Base-by-base conservation (phyloP, 2,113 vertebrate species). In the Prionailurus bengalensis region DNA sequence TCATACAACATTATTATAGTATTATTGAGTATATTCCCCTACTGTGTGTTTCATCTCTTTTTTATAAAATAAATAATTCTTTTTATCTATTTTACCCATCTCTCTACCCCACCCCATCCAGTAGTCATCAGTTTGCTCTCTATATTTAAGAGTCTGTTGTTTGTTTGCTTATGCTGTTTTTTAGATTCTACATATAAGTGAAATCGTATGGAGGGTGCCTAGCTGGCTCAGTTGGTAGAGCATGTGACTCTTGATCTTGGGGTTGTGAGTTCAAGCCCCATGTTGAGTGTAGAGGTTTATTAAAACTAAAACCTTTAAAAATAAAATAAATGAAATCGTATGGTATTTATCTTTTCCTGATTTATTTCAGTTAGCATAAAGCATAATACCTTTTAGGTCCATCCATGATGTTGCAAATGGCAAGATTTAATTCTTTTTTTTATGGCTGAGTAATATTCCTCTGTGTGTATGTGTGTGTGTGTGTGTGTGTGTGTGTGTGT, bases 381-480 rank as follows among this genome's bases (percentile, higher is more conserved):
- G n/a, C 19, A 11, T 73, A 39, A 39, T 73, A 39, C 70, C 19
- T 9, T 71, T 19, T 39, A 39, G 19, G 4, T 73, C 36, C 36
- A 73, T 42, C 71, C 71, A 42, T 39, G 36, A 23, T 42, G 21
- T 42, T 73, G 71, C 36, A 73, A 65, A 14, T 25, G 71, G 36
- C 21, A 73, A 25, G 36, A 25, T 39, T 23, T 73, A 36, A 25
- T 25, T 73, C 70, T 73, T 25, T 73, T 73, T 70, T 42, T 42
- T 29, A 73, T 42, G 71, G 36, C 36, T 13, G 36, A 42, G 21
- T 73, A 13, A 42, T 42, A 39, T 25, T 42, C 71, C 71, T 25
- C 36, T 5, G 4, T 39, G 10, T 2, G 5, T 6, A 0, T 13
- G 5, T 23, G 11, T 39, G n/a, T 71, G 68, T 65, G 65, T n/a